Base-by-base conservation (phyloP, 53 echinoderm and acorn worm genomes). In the Temnopleurus reevesii region DNA sequence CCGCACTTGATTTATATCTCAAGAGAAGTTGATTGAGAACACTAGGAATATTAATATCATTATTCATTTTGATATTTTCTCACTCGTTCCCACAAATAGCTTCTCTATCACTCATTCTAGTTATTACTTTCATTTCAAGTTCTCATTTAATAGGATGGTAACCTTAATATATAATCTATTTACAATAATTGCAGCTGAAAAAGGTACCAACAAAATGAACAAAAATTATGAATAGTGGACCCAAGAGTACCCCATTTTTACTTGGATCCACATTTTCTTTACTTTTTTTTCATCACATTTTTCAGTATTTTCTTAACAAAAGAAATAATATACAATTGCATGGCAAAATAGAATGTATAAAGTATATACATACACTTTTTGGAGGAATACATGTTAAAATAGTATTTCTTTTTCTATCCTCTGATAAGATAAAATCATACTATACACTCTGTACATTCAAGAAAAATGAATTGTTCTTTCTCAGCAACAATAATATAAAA, bases 281-380 rank as follows among this genome's bases (percentile, higher is more conserved):
- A 71, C 71, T 21, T 64, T 59, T 85, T 86, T 46, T 87, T 53
- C 18, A 30, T 87, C 26, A 60, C 43, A 66, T 66, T 87, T 86
- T 66, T 51, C 61, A 25, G 28, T 60, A 3, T 85, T 85, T 85
- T 85, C 85, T 85, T 66, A 87, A 87, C 88, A 66, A 87, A 87
- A 87, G 45, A 87, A 87, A 87, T 71, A 64, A 87, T 87, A 87
- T 87, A 87, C 88, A 87, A 87, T 66, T 87, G 88, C 88, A 87
- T 87, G 88, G 88, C 88, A 87, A 87, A 87, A 87, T 87, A 87
- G 88, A 87, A 87, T 87, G 88, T 87, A 87, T 87, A 87, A 87
- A 87, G 88, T 87, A 87, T 87, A 53, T 87, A 87, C 88, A 87
- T 66, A 87, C 88, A 87, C 30, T 41, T 87, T n/a, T 47, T 66